Evolutionary conservation across 2,797 vertebrate genomes (phyloP), one percentile per base, ranked within the genome.

Genomic region (Octomys mimax): DNA sequence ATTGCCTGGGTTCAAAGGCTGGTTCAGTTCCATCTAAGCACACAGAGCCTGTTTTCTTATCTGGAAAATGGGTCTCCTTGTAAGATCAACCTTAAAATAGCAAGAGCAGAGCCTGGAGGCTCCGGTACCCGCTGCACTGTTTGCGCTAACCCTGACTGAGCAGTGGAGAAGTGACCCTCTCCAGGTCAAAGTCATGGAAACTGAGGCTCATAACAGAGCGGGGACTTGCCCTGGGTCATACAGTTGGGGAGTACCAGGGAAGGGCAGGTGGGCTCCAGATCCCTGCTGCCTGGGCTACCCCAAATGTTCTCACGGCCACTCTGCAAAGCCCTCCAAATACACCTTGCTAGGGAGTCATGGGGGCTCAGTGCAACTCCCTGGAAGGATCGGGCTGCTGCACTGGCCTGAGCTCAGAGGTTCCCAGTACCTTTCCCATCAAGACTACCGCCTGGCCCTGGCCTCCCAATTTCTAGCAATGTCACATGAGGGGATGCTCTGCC

Each of bases 281-380:
- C 1, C 1, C 36, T 2, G 52, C 49, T 78, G 36, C 2, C 0
- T 19, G 12, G 12, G 21, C n/a, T 0, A 1, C 39, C 24, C 7
- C 0, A 5, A 2, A 66, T 28, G 2, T 24, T 16, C 42, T 39
- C 73, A 3, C 1, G 64, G 93, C 39, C 19, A 19, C 39, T 70
- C 5, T 62, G 36, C 84, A 73, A 64, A 87, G 52, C 64, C 78
- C 64, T 3, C 26, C 0, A 16, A 39, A 8, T 1, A 4, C 11
- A 24, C 2, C 33, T 54, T 24, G 14, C 39, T 18, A 31, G 61
- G 54, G 36, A 83, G 85, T 26, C 24, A 5, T 0, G 12, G 52
- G 31, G 28, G 49, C 77, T 54, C 2, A 1, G 62, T 61, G 36
- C 36, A 33, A 22, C 52, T 62, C 13, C 59, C 46, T 19, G 16